These are phyloP conservation scores for Aelia acuminata DNA, from an alignment of 2,888 invertebrate genomes.

Conservation along the genomic window DNA sequence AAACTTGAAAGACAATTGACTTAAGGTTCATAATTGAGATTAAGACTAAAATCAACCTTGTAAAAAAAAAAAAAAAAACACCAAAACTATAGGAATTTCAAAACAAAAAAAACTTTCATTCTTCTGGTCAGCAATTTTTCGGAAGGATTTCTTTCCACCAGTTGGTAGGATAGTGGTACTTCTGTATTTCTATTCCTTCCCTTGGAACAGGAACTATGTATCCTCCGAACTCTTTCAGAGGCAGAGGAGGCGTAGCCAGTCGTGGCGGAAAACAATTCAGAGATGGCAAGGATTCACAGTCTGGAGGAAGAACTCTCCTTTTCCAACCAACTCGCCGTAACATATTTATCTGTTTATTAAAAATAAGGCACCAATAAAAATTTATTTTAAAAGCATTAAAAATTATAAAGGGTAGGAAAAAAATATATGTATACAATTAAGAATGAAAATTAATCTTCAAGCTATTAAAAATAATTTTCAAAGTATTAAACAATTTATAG, in stretches of 20 bases:
- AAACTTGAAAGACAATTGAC: slow-evolving; percentile 29
- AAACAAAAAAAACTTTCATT: neutral
- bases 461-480: no score
- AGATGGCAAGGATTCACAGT: slow-evolving; percentile 72
- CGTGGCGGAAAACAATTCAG: slow-evolving; percentile 73
- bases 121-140: slow-evolving; percentile 69
- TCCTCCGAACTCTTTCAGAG: slow-evolving; percentile 71
- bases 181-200: slow-evolving; percentile 74
- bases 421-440: no score
- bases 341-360: slow-evolving; percentile 70
- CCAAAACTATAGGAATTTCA: neutral
- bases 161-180: slow-evolving; percentile 74
- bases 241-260: slow-evolving; percentile 71
- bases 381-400: no score
- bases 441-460: no score
- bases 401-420: no score
- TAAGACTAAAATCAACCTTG: slow-evolving; percentile 18
- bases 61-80: neutral
- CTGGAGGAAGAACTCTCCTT: slow-evolving; percentile 72
- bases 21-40: neutral
- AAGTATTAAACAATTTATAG: no score
- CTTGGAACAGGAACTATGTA: slow-evolving; percentile 72
- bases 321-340: slow-evolving; percentile 73
- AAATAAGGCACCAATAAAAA: neutral
- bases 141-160: slow-evolving; percentile 74